A percentile compares a stretch with the other conserved stretches of the same genome.
Evolutionary conservation across 2,888 invertebrate genomes (phyloP).

Genomic region (Drosophila mayaguana): DNA sequence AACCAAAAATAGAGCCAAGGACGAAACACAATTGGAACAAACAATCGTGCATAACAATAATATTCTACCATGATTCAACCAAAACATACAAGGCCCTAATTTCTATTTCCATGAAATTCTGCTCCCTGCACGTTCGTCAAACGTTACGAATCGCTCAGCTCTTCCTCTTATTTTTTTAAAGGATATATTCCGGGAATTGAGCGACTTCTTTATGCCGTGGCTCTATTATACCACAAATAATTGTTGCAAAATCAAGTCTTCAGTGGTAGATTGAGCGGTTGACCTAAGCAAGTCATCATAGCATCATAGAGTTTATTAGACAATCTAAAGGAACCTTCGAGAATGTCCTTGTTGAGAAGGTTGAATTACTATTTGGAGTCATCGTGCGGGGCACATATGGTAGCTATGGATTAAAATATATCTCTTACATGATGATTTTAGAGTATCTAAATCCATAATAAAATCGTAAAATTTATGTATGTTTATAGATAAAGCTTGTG

Average conservation of each 20-base stretch:
- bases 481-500: too few relatives aligned
- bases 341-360: background rate
- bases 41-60: slow-evolving; percentile 69
- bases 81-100: slow-evolving; percentile 44
- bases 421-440: background rate
- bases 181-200: slow-evolving; percentile 19
- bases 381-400: background rate
- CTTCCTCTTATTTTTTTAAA: slow-evolving; percentile 15
- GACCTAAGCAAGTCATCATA: slow-evolving; percentile 4
- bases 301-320: slow-evolving; percentile 3
- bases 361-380: background rate
- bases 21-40: slow-evolving; percentile 67
- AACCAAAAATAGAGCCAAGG: slow-evolving; percentile 61
- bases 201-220: slow-evolving; percentile 8
- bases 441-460: too few relatives aligned
- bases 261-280: background rate
- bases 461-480: too few relatives aligned
- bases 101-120: slow-evolving; percentile 54
- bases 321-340: background rate
- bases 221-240: slow-evolving; percentile 14
- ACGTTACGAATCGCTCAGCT: slow-evolving; percentile 20
- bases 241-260: slow-evolving; percentile 25
- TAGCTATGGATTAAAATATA: background rate
- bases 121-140: slow-evolving; percentile 21
- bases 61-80: slow-evolving; percentile 60